These are phyloP conservation scores for Hormiphora californensis DNA, from an alignment of 37 sponge, comb jelly and placozoan species.

Conservation along the genomic window DNA sequence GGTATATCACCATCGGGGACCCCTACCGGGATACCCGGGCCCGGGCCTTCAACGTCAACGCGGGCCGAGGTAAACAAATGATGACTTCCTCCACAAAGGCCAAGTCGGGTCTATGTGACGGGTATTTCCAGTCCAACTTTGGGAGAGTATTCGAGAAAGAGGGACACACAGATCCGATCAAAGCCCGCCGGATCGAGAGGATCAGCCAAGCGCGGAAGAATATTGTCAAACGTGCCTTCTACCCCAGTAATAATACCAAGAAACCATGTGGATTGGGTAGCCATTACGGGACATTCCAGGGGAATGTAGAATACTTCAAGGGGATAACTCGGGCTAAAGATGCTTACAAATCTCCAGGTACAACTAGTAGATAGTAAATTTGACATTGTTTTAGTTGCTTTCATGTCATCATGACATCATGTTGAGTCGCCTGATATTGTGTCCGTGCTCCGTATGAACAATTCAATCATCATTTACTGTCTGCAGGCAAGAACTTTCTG, in stretches of 20 bases:
- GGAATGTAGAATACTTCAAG: conserved; percentile 66
- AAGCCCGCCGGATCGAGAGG: conserved; percentile 60
- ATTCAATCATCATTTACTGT: neutral
- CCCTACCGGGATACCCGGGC: neutral
- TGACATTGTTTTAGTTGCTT: neutral
- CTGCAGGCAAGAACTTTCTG: conserved; percentile 69
- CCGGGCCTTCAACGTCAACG: conserved; percentile 5
- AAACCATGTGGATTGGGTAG: conserved; percentile 78
- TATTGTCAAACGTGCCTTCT: conserved; percentile 59
- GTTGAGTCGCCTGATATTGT: neutral
- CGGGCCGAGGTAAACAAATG: conserved; percentile 8
- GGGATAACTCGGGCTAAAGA: conserved; percentile 58
- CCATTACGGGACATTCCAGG: conserved; percentile 75
- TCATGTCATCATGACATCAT: neutral
- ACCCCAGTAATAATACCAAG: conserved; percentile 66
- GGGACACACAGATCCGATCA: conserved; percentile 77
- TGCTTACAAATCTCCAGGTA: conserved; percentile 62
- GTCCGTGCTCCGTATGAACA: neutral
- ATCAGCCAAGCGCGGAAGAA: conserved; percentile 72
- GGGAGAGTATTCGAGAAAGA: conserved; percentile 69
- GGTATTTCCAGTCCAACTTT: conserved; percentile 34
- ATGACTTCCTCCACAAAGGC: conserved; percentile 2
- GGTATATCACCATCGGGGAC: conserved; percentile 20
- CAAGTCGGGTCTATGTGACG: neutral
- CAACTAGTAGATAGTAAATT: neutral